Base-by-base conservation (phyloP, 2,797 vertebrate species). In the Neomorphus geoffroyi region DNA sequence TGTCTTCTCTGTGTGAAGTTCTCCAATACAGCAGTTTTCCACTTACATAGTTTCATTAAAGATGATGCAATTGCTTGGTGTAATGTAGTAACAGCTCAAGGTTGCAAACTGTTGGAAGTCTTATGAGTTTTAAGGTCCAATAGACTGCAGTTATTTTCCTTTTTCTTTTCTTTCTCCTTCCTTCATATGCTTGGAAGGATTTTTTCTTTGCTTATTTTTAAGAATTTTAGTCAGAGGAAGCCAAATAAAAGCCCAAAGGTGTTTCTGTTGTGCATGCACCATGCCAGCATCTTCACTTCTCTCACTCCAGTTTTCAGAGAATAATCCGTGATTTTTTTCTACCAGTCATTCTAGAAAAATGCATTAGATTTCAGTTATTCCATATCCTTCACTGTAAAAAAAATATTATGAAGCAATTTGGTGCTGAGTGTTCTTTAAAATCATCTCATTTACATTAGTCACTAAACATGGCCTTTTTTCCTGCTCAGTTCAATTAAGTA, bases 1-100 rank as follows among this genome's bases (percentile, higher is more conserved):
- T 84, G 54, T 65, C 58, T 57, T 92, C 57, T 72, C 57, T 77
- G n/a, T 41, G 39, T 69, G 15, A 91, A 81, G n/a, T 50, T 92
- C 50, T 86, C 66, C 37, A 53, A 17, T 33, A 32, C 15, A 41
- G 60, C 0, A 0, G 23, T 62, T 75, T 91, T 86, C 46, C n/a
- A 11, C 51, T 86, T 70, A 9, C 15, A 54, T 2, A 27, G 28
- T 53, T 77, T 85, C 46, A 33, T 57, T 73, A n/a, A 79, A 79
- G 30, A 53, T 65, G 24, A 5, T 14, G 27, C 16, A 64, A 19
- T 65, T 60, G 27, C 27, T 80, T 74, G 35, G 32, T 48, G 32
- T 43, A 62, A 24, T 11, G 16, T 32, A 67, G 11, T 74, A 84
- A 65, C 18, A 71, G 16, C 26, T 64, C 33, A 73, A 77, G 13